Percentiles rank a stretch among this genome's conserved stretches.
Conservation (phyloP, 1,140 invertebrate genomes). For the Drosophila pruinosa region DNA sequence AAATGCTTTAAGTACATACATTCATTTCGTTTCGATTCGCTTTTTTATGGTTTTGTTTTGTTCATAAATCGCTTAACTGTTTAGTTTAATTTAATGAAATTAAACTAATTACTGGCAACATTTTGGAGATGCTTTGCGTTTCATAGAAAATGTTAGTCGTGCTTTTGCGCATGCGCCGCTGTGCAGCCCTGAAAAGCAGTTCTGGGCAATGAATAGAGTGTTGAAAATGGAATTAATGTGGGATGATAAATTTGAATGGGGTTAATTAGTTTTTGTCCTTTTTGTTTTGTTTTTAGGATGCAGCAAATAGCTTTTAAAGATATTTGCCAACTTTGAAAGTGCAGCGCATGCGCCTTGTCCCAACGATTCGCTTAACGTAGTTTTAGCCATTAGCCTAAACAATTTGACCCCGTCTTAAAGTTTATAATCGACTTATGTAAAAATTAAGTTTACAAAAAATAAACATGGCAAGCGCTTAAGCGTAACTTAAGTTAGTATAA, state of each 20-base stretch:
- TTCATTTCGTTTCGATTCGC: constrained; percentile 31
- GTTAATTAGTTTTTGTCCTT: neutral
- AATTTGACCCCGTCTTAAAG: constrained; percentile 36
- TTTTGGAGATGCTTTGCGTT: constrained; percentile 54
- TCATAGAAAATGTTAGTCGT: constrained; percentile 20
- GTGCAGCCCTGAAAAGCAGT: neutral
- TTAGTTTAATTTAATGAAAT: constrained; percentile 51
- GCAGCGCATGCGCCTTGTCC: constrained; percentile 37
- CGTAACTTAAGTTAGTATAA: constrained; percentile 53
- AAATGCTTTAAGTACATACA: constrained; percentile 74
- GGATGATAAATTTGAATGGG: neutral
- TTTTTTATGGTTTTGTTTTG: constrained; percentile 8
- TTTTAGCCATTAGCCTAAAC: constrained; percentile 43
- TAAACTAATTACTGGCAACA: constrained; percentile 65
- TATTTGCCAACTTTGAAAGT: constrained; percentile 11
- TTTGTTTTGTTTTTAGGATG: no score
- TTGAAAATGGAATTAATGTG: neutral
- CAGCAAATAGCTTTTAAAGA: constrained; percentile 38
- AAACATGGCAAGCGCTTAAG: constrained; percentile 79
- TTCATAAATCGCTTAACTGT: constrained; percentile 15
- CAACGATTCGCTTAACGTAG: constrained; percentile 15
- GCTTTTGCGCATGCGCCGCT: constrained; percentile 26
- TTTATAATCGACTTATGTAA: constrained; percentile 54
- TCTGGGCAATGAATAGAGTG: neutral
- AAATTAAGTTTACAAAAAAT: constrained; percentile 48